Evolutionary conservation across 2,797 vertebrate species (phyloP).

Genomic region (Manis crassicaudata): DNA sequence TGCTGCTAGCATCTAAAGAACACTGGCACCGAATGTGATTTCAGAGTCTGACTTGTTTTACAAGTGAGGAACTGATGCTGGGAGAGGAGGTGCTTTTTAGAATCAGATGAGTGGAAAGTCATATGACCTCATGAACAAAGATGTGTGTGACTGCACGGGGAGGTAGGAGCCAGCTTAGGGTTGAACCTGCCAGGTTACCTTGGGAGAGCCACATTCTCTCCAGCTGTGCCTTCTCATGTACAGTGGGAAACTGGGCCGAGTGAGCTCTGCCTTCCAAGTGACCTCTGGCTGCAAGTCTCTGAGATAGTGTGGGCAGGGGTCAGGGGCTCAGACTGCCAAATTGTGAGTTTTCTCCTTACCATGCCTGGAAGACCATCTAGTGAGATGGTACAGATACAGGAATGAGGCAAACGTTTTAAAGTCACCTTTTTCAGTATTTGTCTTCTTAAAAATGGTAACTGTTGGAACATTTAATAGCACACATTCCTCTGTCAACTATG

Average conservation of each 20-base stretch:
- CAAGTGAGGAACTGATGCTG: neutral
- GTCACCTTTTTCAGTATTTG: neutral
- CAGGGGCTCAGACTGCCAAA: neutral
- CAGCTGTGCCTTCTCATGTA: neutral
- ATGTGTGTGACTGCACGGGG: neutral
- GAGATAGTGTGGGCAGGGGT: fast-evolving
- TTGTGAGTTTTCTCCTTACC: neutral
- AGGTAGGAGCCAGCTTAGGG: neutral
- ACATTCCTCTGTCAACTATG: neutral
- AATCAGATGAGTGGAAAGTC: neutral
- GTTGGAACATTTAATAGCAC: neutral
- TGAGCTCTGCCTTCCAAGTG: neutral
- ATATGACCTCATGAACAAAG: neutral
- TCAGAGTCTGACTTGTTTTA: neutral
- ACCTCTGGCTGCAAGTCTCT: neutral
- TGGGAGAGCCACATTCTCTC: neutral
- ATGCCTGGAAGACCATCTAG: neutral
- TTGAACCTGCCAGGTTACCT: neutral
- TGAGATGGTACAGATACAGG: neutral
- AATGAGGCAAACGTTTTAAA: neutral
- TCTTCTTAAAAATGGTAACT: neutral
- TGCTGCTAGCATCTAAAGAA: neutral
- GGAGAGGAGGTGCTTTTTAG: neutral
- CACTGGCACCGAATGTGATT: neutral
- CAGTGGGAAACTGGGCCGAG: fast-evolving